Evolutionary conservation across 1,140 invertebrate genomes (phyloP).

Genomic region (Heterodera carotae): DNA sequence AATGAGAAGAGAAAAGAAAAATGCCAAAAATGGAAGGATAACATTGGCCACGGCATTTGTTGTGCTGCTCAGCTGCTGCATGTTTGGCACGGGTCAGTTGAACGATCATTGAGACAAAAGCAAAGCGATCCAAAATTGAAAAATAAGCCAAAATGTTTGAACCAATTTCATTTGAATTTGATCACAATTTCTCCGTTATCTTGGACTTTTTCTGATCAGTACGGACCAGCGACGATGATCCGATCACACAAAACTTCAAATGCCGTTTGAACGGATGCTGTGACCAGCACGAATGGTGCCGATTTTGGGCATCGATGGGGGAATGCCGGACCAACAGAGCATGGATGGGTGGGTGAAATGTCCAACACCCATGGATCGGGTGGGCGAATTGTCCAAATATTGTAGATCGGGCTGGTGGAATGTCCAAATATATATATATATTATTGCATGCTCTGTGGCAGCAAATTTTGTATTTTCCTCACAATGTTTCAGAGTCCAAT

Average conservation of each 20-base stretch:
- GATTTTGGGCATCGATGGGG: slow-evolving; percentile 64
- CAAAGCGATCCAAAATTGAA: no score
- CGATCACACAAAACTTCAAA: slow-evolving; percentile 60
- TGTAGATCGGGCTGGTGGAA: no score
- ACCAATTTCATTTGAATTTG: not conserved
- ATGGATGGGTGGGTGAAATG: slow-evolving; percentile 52
- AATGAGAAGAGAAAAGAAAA: not conserved
- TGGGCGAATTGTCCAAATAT: no score
- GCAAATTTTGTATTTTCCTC: no score
- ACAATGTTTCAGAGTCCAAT: slow-evolving; percentile 35
- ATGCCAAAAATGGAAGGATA: not conserved
- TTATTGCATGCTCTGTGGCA: no score
- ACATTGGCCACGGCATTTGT: not conserved
- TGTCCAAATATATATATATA: not conserved
- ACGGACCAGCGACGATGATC: slow-evolving; percentile 49
- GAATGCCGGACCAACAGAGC: slow-evolving; percentile 59
- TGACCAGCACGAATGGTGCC: slow-evolving; percentile 65
- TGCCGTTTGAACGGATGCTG: slow-evolving; percentile 64
- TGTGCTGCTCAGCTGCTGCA: not conserved
- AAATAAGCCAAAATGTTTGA: not conserved
- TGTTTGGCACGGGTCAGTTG: not conserved
- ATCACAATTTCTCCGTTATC: not conserved
- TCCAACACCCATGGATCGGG: no score
- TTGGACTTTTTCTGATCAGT: not conserved
- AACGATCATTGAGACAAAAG: no score